Percentiles rank a stretch among this genome's conserved stretches.
Conservation (phyloP, 2,797 vertebrate species). For the Hylomyscus alleni region DNA sequence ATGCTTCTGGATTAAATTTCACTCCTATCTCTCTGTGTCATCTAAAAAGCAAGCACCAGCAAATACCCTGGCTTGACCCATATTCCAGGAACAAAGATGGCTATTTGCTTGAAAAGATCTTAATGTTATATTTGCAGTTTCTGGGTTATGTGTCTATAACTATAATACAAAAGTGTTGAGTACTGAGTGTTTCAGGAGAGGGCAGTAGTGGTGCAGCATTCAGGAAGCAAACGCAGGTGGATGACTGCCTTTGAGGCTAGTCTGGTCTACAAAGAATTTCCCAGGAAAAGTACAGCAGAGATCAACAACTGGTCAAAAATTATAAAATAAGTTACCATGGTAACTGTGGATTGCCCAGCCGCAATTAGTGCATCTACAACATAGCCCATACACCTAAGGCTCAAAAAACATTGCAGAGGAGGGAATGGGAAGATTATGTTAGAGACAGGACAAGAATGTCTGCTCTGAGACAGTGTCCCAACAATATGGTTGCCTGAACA, state of each 20-base stretch:
- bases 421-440: neutral
- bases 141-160: neutral
- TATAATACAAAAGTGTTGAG: neutral
- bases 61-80: neutral
- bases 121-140: neutral
- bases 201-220: neutral
- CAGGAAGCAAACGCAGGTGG: neutral
- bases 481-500: neutral
- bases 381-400: too few species aligned
- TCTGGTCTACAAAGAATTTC: neutral
- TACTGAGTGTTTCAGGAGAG: neutral
- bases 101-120: constrained; percentile 14
- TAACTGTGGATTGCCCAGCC: neutral
- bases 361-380: too few species aligned
- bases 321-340: neutral
- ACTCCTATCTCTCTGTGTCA: neutral
- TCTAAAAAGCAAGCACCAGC: neutral
- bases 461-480: neutral
- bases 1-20: neutral
- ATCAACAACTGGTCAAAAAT: neutral
- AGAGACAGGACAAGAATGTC: neutral
- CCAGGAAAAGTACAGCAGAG: neutral
- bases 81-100: neutral
- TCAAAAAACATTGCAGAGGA: neutral
- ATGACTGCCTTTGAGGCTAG: neutral